Base-by-base conservation (phyloP, 2,888 invertebrate genomes). In the Drosophila prolongata region DNA sequence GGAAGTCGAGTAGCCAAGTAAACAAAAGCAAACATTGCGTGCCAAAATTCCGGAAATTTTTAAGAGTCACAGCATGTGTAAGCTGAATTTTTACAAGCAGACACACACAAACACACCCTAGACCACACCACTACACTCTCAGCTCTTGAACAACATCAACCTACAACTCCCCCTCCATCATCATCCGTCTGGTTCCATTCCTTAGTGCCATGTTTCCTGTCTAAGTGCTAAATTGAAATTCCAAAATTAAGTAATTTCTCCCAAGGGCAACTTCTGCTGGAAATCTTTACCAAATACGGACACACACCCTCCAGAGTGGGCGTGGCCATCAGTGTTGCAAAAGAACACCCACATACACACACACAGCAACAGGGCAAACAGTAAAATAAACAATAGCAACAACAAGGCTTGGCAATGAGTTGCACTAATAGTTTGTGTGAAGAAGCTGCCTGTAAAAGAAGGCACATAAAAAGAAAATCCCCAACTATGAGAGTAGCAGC, bases 1-100 rank as follows among this genome's bases (percentile, higher is more conserved):
- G 65, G 50, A 49, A 34, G 74, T 57, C 58, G 68, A 30, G 52
- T 75, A 59, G 79, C 79, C 79, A 74, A 69, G 85, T 86, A 87
- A 90, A 82, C 78, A 89, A 87, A 80, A 70, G 79, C 78, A 83
- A 80, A 78, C 77, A 87, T 78, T 89, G 89, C 90, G 87, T 90
- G 89, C 83, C 83, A 78, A 82, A 90, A 89, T 89, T 88, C 82
- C 86, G 80, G 80, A 89, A 81, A 90, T 90, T 89, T 88, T 83
- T 76, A 81, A 76, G 81, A 88, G 87, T 83, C 88, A 79, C 78
- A 88, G 84, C 87, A 84, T 88, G 88, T 88, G 81, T 84, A 87
- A 82, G 88, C 78, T 72, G 75, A 65, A 79, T 85, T 85, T 80
- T 75, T 77, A 75, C 68, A 78, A 78, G 59, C 64, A 72, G 42